These are phyloP conservation scores for Meda fulgida DNA, from an alignment of 2,797 vertebrate species.

Conservation along the genomic window DNA sequence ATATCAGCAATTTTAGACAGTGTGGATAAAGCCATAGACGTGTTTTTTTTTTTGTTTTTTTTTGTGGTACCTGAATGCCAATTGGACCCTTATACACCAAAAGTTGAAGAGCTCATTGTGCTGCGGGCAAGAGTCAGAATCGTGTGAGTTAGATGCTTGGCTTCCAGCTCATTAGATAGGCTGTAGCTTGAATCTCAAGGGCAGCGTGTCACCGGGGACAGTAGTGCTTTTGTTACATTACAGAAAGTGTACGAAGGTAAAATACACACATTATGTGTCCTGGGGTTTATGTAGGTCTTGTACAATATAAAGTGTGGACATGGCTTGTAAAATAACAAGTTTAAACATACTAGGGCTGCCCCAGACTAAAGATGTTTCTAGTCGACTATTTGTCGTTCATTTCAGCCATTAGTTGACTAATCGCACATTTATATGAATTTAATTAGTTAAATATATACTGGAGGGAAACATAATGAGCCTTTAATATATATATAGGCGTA, in stretches of 20 bases:
- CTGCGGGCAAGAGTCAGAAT: not conserved
- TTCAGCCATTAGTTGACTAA: not conserved
- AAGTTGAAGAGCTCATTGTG: not conserved
- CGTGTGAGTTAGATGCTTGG: not conserved
- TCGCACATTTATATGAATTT: not conserved
- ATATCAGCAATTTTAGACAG: constrained; percentile 15
- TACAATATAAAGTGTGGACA: not conserved
- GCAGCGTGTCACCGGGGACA: not conserved
- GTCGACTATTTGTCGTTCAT: not conserved
- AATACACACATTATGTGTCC: constrained; percentile 1
- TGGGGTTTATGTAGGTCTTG: not conserved
- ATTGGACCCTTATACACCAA: not conserved
- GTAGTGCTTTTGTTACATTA: constrained; percentile 2
- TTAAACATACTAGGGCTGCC: not conserved
- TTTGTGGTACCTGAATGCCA: constrained; percentile 16
- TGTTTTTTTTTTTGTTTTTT: not conserved
- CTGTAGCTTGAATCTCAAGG: not conserved
- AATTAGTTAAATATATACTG: not conserved
- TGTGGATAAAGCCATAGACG: not conserved
- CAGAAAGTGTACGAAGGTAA: not conserved
- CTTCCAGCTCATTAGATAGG: constrained; percentile 28
- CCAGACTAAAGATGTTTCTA: not conserved
- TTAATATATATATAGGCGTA: not conserved
- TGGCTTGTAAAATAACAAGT: not conserved
- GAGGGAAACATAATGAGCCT: not conserved